Evolutionary conservation across 2,797 vertebrate species (phyloP).

Genomic region (Delichon dasypus): DNA sequence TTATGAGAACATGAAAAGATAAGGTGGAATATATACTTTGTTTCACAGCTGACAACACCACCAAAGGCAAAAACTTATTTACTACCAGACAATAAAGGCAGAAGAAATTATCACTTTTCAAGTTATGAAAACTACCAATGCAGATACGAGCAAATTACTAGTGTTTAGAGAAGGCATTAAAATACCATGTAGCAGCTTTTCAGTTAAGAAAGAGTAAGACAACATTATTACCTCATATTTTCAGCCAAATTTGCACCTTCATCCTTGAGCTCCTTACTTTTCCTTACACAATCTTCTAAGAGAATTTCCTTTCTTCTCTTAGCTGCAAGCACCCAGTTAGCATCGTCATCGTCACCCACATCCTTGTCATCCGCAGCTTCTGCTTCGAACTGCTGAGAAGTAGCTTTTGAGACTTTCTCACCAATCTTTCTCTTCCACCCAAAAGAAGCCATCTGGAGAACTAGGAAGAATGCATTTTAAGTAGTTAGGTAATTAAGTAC

Average conservation of each 20-base stretch:
- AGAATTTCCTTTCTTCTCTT: slow-evolving; percentile 85
- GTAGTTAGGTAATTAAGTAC: neutral
- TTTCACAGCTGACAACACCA: neutral
- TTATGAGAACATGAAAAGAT: accelerated
- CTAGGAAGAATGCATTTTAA: neutral
- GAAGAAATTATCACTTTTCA: neutral
- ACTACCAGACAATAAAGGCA: neutral
- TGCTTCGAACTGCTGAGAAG: slow-evolving; percentile 87
- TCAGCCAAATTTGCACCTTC: slow-evolving; percentile 87
- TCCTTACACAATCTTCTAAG: slow-evolving; percentile 81
- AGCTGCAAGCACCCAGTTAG: slow-evolving; percentile 81
- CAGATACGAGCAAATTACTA: neutral
- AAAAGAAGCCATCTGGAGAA: slow-evolving; percentile 89
- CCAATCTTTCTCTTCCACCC: slow-evolving; percentile 95
- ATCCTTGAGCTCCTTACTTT: slow-evolving; percentile 86
- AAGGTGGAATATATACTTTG: neutral
- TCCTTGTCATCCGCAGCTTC: slow-evolving; percentile 79
- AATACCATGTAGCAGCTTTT: neutral
- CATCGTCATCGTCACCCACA: slow-evolving; percentile 57
- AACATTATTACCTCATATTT: slow-evolving; percentile 81
- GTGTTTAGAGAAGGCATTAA: neutral
- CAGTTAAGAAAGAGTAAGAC: neutral
- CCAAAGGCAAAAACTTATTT: neutral
- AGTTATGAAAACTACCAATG: accelerated
- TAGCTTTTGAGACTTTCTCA: slow-evolving; percentile 89